Conservation (phyloP, 2,888 invertebrate genomes). For the Euclidia mi region DNA sequence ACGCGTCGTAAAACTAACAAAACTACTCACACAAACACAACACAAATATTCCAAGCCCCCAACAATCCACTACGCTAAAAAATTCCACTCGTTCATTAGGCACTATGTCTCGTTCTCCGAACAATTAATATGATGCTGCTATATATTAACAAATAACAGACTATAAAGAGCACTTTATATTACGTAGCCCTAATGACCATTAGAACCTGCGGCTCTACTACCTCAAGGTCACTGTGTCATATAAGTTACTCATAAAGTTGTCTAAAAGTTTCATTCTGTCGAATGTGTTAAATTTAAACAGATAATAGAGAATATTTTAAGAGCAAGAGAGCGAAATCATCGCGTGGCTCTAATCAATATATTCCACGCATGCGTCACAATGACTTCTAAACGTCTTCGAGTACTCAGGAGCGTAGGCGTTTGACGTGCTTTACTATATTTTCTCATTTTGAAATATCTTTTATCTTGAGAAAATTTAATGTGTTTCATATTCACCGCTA, state of each 20-base stretch:
- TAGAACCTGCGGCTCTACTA: constrained; percentile 22
- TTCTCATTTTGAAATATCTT: constrained; percentile 7
- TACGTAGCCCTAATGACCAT: constrained; percentile 30
- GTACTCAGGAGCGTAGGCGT: constrained; percentile 63
- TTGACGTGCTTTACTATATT: constrained; percentile 52
- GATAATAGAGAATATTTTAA: constrained; percentile 44
- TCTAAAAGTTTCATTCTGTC: constrained; percentile 33
- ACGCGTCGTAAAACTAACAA: constrained; percentile 42
- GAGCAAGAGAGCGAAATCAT: constrained; percentile 71
- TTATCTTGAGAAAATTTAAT: too few relatives aligned
- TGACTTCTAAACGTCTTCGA: constrained; percentile 62
- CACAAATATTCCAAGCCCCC: constrained; percentile 20
- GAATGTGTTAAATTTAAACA: constrained; percentile 36
- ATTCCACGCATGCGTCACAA: constrained; percentile 85
- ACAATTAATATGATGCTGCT: constrained; percentile 37
- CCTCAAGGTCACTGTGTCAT: constrained; percentile 39
- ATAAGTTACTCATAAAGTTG: constrained; percentile 12
- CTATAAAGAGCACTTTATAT: constrained; percentile 33
- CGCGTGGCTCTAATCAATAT: constrained; percentile 82
- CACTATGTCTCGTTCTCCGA: constrained; percentile 28
- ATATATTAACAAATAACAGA: constrained; percentile 21
- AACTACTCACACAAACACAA: constrained; percentile 19
- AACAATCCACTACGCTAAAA: constrained; percentile 23
- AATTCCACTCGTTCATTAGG: constrained; percentile 36
- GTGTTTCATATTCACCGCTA: too few relatives aligned